These are phyloP conservation scores for Cylas formicarius DNA, from an alignment of 1,140 invertebrate genomes.

Conservation along the genomic window DNA sequence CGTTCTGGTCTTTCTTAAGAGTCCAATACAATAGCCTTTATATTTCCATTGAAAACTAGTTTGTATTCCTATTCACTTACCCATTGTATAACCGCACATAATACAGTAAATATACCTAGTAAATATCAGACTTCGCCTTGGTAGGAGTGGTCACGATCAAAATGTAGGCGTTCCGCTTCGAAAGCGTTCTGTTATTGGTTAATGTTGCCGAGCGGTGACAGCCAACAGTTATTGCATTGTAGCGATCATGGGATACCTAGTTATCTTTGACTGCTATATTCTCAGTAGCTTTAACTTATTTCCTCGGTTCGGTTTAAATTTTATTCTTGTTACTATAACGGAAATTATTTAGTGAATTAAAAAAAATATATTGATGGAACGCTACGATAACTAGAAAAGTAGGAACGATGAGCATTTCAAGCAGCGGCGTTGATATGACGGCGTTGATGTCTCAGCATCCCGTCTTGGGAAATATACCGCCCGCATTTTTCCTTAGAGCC, in stretches of 20 bases:
- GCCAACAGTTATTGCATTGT: constrained; percentile 37
- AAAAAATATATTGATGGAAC: not conserved
- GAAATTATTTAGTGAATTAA: not conserved
- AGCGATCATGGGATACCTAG: constrained; percentile 32
- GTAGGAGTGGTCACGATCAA: constrained; percentile 25
- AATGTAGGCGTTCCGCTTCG: constrained; percentile 19
- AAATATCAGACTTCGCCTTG: constrained; percentile 33
- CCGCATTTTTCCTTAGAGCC: constrained; percentile 75
- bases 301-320: no score
- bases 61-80: constrained; percentile 40
- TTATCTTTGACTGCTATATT: constrained; percentile 19
- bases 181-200: constrained; percentile 25
- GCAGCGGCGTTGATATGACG: constrained; percentile 71
- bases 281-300: constrained; percentile 18
- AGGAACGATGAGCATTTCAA: constrained; percentile 68
- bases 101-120: no score
- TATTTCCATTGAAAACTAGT: constrained; percentile 39
- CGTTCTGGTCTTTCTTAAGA: no score
- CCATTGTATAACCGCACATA: constrained; percentile 37
- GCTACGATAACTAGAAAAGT: not conserved
- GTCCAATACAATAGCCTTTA: no score
- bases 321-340: no score
- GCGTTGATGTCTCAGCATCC: constrained; percentile 76
- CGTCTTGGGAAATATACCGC: constrained; percentile 68
- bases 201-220: constrained; percentile 27